Base-by-base conservation (phyloP, 1,140 invertebrate species). In the Formica exsecta region DNA sequence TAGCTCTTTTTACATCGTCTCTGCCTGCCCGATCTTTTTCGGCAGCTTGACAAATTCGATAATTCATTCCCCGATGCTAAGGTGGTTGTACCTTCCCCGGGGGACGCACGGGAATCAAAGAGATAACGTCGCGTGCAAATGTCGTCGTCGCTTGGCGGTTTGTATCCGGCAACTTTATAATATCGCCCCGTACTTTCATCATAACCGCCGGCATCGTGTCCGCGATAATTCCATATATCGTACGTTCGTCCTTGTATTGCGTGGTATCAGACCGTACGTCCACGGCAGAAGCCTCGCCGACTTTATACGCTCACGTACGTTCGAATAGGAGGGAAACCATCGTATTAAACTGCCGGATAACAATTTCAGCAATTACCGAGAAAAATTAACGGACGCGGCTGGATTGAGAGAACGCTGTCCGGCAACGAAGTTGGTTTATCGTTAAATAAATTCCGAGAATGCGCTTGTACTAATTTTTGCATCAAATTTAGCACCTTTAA, bases 71-170 rank as follows among this genome's bases (percentile, higher is more conserved):
- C 57, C 57, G 25, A 32, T 73, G 19, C 32, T 38, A 36, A 41
- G 29, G 66, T 38, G n/a, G 8, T 25, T 36, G 13, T 19, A 44
- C 22, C 3, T 16, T 51, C 8, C 19, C n/a, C 9, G 41, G 38
- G 83, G 68, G 73, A 79, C 65, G 57, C 66, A 73, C 38, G 65
- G 65, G 48, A 70, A 57, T 57, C 80, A 74, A 76, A 61, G 88
- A 93, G 93, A 94, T 94, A 93, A 94, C 93, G 91, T 92, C 93
- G 66, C 90, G 87, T 94, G 87, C 94, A 94, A 93, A 94, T 94
- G 93, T 93, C 93, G 92, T 87, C 86, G 87, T 89, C 86, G 87
- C 71, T 85, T 89, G 90, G 74, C 64, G 87, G 75, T 75, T 91
- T 85, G 64, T 81, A 76, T 0, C 44, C 76, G 88, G 71, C 66